phyloP scores from a whole-genome alignment of 1,140 invertebrate genomes.

The Drosophila micromelanica region DNA sequence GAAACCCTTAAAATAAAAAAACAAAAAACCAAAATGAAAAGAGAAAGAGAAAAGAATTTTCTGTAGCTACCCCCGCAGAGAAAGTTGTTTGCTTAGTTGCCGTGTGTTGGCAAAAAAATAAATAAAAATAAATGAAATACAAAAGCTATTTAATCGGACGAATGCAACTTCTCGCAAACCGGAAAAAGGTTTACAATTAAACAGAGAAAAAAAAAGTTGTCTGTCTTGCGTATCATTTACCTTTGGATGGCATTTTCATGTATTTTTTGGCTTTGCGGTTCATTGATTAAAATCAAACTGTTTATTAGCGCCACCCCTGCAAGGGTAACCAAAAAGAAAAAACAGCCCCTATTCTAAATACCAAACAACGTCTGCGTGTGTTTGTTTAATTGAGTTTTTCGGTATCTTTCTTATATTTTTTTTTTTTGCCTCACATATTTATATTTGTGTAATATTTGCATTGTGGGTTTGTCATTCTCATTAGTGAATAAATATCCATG shows the following conservation, averaged over 20 bases:
- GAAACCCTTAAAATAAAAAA: constrained; percentile 37
- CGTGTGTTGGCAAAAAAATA: constrained; percentile 33
- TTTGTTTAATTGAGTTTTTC: constrained; percentile 74
- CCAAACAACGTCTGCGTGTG: constrained; percentile 43
- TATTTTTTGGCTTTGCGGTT: constrained; percentile 74
- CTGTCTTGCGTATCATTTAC: constrained; percentile 44
- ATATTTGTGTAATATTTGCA: constrained; percentile 44
- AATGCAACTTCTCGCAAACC: constrained; percentile 14
- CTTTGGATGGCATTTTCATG: constrained; percentile 60
- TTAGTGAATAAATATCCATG: constrained; percentile 50
- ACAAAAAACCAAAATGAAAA: neutral
- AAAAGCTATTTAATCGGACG: constrained; percentile 58
- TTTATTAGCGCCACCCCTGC: constrained; percentile 53
- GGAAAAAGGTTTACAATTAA: constrained; percentile 69
- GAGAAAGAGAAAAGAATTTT: constrained; percentile 26
- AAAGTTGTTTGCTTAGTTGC: constrained; percentile 64
- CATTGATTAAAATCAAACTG: constrained; percentile 81
- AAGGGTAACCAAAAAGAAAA: constrained; percentile 37
- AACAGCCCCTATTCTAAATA: constrained; percentile 12
- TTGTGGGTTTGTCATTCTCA: constrained; percentile 72
- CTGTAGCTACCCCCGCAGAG: constrained; percentile 42
- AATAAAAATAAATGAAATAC: constrained; percentile 47
- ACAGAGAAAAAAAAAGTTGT: constrained; percentile 20
- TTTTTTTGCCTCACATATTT: constrained; percentile 23
- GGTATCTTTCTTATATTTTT: constrained; percentile 10